A percentile compares a stretch with the other conserved stretches of the same genome.
phyloP scores from a whole-genome alignment of 2,113 vertebrate species.

The Delphinapterus leucas region DNA sequence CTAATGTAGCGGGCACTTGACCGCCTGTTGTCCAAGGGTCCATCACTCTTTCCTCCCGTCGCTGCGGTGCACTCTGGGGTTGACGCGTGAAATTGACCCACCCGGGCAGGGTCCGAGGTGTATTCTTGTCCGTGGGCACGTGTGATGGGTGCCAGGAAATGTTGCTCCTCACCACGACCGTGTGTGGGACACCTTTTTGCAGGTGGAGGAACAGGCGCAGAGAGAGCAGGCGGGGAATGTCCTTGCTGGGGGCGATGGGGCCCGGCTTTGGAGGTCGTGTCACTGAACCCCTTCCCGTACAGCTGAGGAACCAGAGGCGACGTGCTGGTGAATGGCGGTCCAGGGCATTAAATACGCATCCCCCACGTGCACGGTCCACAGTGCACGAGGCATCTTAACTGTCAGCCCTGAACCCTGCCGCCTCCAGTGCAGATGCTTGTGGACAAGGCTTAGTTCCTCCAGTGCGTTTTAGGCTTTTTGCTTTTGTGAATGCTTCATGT shows the following conservation, averaged over 20 bases:
- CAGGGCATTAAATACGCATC: neutral
- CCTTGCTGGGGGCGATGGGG: neutral
- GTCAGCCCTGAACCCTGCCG: neutral
- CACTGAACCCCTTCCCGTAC: neutral
- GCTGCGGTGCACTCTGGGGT: neutral
- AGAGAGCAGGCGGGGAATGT: neutral
- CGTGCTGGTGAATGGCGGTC: neutral
- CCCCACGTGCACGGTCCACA: neutral
- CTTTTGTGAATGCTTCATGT: neutral
- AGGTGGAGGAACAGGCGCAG: neutral
- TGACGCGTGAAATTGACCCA: fast-evolving
- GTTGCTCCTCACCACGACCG: neutral
- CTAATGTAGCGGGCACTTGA: neutral
- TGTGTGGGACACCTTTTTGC: neutral
- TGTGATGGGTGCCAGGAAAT: neutral
- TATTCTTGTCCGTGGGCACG: neutral
- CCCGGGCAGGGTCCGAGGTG: neutral
- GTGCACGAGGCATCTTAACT: neutral
- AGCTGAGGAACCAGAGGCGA: neutral
- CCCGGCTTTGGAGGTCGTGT: neutral
- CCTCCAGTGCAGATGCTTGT: neutral
- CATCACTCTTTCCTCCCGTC: neutral
- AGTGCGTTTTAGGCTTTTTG: neutral
- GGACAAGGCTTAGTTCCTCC: neutral
- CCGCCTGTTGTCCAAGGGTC: neutral